phyloP scores from a whole-genome alignment of 2,113 vertebrate genomes.

The Mustelus asterias region DNA sequence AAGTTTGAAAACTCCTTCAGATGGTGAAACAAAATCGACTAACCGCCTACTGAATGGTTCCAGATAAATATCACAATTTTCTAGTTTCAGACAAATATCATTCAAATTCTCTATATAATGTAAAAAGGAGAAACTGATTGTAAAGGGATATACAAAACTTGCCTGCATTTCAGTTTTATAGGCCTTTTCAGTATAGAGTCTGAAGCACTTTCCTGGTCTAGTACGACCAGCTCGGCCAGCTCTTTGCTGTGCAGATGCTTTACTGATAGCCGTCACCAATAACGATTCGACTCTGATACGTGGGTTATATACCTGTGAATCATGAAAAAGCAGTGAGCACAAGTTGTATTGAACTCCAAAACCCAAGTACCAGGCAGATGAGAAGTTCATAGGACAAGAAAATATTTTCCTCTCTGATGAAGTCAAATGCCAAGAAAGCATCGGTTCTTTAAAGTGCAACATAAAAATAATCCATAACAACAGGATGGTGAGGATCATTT shows the following conservation, averaged over 20 bases:
- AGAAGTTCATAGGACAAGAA: not conserved
- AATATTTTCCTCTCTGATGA: not conserved
- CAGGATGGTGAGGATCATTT: not conserved
- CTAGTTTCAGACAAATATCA: not conserved
- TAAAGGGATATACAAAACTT: constrained; percentile 19
- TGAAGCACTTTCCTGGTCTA: constrained; percentile 87
- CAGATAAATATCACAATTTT: not conserved
- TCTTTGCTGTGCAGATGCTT: constrained; percentile 96
- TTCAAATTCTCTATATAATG: not conserved
- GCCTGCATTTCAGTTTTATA: constrained; percentile 99
- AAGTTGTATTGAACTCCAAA: not conserved
- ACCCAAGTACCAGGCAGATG: not conserved
- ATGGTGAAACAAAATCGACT: not conserved
- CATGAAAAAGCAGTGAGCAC: not conserved
- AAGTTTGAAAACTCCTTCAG: not conserved
- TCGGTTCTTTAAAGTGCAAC: not conserved
- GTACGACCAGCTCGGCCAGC: constrained; percentile 94
- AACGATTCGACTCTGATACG: constrained; percentile 94
- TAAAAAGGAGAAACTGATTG: not conserved
- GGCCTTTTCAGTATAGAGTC: constrained; percentile 93
- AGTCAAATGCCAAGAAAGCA: not conserved
- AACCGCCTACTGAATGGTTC: not conserved
- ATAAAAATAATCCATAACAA: not conserved
- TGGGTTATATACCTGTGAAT: constrained; percentile 88
- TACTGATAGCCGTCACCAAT: constrained; percentile 94